phyloP scores from a whole-genome alignment of 2,888 invertebrate genomes.

The Yponomeuta cagnagella region DNA sequence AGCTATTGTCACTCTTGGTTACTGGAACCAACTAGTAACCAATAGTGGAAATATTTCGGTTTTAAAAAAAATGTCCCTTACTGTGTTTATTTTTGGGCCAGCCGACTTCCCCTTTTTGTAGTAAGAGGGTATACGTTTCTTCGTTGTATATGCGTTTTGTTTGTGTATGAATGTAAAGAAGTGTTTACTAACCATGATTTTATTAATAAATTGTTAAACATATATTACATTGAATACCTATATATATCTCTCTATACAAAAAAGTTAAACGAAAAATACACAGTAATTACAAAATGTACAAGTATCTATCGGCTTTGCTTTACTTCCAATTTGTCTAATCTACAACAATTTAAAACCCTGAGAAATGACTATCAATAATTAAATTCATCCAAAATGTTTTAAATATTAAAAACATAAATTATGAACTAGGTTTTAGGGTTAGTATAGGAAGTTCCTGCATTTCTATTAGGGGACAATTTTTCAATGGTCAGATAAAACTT shows the following conservation, averaged over 20 bases:
- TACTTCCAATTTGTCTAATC: conserved; percentile 16
- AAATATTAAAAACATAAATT: background rate
- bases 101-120: no score
- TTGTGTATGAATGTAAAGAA: conserved; percentile 11
- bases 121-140: no score
- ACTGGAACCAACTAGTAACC: no score
- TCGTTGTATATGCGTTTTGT: background rate
- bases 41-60: no score
- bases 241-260: conserved; percentile 66
- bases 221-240: conserved; percentile 47
- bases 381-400: conserved; percentile 21
- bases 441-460: background rate
- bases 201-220: conserved; percentile 60
- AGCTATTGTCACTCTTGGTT: no score
- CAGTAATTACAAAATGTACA: conserved; percentile 52
- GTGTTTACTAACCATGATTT: conserved; percentile 45
- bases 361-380: conserved; percentile 26
- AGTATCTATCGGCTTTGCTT: background rate
- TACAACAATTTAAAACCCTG: conserved; percentile 30
- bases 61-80: no score
- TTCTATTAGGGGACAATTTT: no score
- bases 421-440: background rate
- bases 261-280: conserved; percentile 33
- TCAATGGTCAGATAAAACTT: no score
- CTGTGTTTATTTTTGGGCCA: no score